Conservation (phyloP, 2,888 invertebrate species). For the Catocala sponsa region DNA sequence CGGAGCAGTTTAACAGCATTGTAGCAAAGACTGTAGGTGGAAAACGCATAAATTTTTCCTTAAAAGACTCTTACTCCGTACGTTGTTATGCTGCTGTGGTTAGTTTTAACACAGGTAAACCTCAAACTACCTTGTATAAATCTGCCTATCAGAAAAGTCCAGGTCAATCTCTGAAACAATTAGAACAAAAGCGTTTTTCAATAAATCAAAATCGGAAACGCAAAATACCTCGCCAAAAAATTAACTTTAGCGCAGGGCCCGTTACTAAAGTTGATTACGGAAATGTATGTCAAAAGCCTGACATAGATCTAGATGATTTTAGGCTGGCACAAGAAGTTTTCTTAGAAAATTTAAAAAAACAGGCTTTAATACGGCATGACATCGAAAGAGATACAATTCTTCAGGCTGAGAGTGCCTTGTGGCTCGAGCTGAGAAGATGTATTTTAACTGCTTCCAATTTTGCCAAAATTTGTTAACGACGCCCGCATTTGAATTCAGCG, state of each 20-base stretch:
- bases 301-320: constrained; percentile 12
- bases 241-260: not conserved
- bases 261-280: constrained; percentile 7
- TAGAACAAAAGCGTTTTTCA: too few relatives aligned
- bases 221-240: not conserved
- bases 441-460: constrained; percentile 18
- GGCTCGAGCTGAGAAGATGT: constrained; percentile 16
- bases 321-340: constrained; percentile 10
- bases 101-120: not conserved
- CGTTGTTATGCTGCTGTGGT: not conserved
- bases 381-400: constrained; percentile 26
- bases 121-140: not conserved
- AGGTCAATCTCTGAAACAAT: not conserved
- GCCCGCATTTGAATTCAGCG: constrained; percentile 5
- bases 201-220: too few relatives aligned
- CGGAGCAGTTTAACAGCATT: constrained; percentile 20
- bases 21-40: constrained; percentile 8
- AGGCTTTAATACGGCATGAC: constrained; percentile 15
- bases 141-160: not conserved
- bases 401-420: constrained; percentile 19
- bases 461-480: constrained; percentile 16
- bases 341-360: constrained; percentile 12
- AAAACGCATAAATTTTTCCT: not conserved
- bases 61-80: not conserved
- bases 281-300: constrained; percentile 14